These are phyloP conservation scores for Drosophila paranaensis DNA, from an alignment of 2,888 invertebrate genomes.

Conservation along the genomic window DNA sequence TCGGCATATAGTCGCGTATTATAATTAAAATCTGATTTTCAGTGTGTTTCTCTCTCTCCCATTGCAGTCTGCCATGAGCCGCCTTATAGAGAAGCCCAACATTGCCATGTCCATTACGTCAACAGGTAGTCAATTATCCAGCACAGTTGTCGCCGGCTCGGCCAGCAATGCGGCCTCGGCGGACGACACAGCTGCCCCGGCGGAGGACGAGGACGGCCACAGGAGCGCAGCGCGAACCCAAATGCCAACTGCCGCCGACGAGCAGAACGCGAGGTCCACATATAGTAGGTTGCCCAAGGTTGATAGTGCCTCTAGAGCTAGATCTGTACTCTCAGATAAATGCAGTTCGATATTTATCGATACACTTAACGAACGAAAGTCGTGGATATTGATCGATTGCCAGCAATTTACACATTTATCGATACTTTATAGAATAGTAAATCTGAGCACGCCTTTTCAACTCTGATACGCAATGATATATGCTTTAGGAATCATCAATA, in stretches of 20 bases:
- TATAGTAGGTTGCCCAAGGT: constrained; percentile 20
- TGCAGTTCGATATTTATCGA: background rate
- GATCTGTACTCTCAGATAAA: background rate
- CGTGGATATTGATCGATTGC: background rate
- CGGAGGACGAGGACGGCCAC: constrained; percentile 55
- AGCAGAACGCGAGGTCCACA: constrained; percentile 22
- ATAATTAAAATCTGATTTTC: constrained; percentile 12
- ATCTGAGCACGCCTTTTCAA: background rate
- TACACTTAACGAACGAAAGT: too few species aligned
- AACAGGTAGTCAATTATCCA: constrained; percentile 72
- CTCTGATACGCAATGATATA: too few species aligned
- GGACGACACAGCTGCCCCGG: constrained; percentile 27
- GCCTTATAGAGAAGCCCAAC: constrained; percentile 83
- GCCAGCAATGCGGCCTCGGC: constrained; percentile 27
- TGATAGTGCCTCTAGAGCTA: background rate
- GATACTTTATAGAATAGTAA: background rate
- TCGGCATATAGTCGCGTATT: background rate
- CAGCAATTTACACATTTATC: too few species aligned
- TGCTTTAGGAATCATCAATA: too few species aligned
- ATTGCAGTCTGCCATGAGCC: constrained; percentile 83
- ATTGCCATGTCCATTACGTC: constrained; percentile 84
- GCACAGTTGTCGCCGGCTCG: constrained; percentile 45
- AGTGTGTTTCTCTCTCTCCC: constrained; percentile 14
- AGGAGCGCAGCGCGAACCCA: constrained; percentile 7
- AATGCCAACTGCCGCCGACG: background rate